Evolutionary conservation across 2,113 vertebrate species (phyloP).

Genomic region (Poeciliopsis retropinna): DNA sequence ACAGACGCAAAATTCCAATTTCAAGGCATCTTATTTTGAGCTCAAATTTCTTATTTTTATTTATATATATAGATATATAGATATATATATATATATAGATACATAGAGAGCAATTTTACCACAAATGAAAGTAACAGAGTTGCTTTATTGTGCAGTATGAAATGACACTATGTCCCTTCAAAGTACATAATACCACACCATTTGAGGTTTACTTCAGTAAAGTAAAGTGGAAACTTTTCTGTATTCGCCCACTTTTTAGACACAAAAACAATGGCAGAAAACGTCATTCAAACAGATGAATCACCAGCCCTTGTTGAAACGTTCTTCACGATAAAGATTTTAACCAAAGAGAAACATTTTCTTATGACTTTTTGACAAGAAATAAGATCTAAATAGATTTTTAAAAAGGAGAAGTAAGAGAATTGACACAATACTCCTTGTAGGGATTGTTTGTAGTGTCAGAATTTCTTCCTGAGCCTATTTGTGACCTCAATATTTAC

Average conservation of each 20-base stretch:
- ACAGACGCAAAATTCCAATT: background rate
- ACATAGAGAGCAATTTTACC: no score
- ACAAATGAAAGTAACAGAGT: no score
- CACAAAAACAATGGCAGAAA: background rate
- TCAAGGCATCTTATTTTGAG: no score
- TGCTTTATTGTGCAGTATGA: no score
- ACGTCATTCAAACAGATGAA: constrained; percentile 20
- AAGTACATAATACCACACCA: no score
- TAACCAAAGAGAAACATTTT: constrained; percentile 10
- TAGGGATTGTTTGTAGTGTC: constrained; percentile 33
- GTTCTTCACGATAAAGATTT: constrained; percentile 30
- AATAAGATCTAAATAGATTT: constrained; percentile 28
- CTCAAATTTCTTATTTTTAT: no score
- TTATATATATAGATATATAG: no score
- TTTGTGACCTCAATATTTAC: constrained; percentile 33
- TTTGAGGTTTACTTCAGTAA: background rate
- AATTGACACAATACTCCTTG: constrained; percentile 14
- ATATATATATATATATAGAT: no score
- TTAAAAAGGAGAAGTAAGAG: constrained; percentile 11
- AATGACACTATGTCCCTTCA: no score
- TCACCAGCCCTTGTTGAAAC: constrained; percentile 23
- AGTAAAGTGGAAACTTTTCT: background rate
- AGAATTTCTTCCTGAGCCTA: constrained; percentile 21
- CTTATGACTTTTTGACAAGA: constrained; percentile 30
- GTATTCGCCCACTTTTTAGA: background rate